Base-by-base conservation (phyloP, 1,140 invertebrate genomes). In the Hetaerina americana region DNA sequence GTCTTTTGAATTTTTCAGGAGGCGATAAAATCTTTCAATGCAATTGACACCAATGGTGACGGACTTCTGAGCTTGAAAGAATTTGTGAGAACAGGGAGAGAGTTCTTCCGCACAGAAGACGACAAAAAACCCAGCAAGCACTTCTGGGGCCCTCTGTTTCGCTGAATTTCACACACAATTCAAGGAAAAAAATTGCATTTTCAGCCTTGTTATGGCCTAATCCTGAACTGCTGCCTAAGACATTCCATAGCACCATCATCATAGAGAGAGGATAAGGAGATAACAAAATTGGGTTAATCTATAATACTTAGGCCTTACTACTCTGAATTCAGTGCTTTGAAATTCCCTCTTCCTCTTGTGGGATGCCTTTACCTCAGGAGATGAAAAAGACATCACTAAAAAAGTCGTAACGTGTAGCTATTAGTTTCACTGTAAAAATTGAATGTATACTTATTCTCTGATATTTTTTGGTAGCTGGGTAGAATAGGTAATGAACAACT, bases 71-170 rank as follows among this genome's bases (percentile, higher is more conserved):
- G 86, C 40, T 77, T 87, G 22, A 87, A 92, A 78, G 91, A 93
- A 78, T 93, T 93, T 77, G 85, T 92, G 0, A 88, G 88, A 77
- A 81, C 91, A 66, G 91, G 91, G 12, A 87, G 88, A 72, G 90
- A 93, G 69, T 93, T 89, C 80, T 92, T 93, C 80, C 80, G 89
- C 18, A 88, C 87, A 0, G 89, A 92, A 80, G 89, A 94, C 79
- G 86, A 90, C 75, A 84, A 80, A 1, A 85, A 83, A 75, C 88
- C 92, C 49, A 92, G 90, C 76, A 92, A 90, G 81, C 88, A 91
- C 83, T 93, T 94, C 76, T 94, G 91, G 90, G 92, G 92, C 40
- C 91, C 91, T 8, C 79, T 94, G 40, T 26, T 73, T 67, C 25
- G 66, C 18, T 70, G 49, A 27, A n/a, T n/a, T n/a, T n/a, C n/a